These are phyloP conservation scores for Fukomys damarensis DNA, from an alignment of 2,113 vertebrate species.

Conservation along the genomic window DNA sequence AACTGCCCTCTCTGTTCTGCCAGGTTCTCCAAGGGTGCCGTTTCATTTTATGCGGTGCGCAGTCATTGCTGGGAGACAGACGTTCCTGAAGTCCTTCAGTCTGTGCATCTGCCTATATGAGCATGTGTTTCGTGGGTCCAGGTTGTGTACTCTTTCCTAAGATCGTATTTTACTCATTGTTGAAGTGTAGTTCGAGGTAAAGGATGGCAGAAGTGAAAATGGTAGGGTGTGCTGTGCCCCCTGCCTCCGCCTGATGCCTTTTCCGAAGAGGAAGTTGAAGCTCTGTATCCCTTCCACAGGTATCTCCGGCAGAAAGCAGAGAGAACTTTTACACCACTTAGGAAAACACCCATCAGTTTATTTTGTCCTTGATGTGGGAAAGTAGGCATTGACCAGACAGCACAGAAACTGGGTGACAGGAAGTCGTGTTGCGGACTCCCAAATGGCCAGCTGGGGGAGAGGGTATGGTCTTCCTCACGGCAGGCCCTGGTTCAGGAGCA, in stretches of 20 bases:
- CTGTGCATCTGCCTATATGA: not conserved
- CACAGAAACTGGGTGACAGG: not conserved
- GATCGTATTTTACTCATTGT: not conserved
- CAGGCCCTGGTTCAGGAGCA: not conserved
- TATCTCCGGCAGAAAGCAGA: not conserved
- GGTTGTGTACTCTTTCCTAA: not conserved
- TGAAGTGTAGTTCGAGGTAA: not conserved
- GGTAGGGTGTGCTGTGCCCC: fast-evolving
- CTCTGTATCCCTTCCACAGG: not conserved
- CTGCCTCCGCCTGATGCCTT: not conserved
- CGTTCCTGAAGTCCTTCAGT: not conserved
- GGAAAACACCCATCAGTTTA: not conserved
- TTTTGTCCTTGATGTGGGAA: not conserved
- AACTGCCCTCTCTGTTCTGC: not conserved
- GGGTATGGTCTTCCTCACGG: not conserved
- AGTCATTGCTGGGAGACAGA: not conserved
- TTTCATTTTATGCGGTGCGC: not conserved
- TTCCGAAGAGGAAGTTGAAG: not conserved
- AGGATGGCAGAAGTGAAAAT: not conserved
- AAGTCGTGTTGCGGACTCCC: not conserved
- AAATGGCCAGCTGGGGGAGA: not conserved
- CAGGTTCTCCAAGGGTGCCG: not conserved
- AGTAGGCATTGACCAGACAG: not conserved
- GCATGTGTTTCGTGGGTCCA: not conserved
- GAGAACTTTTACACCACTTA: not conserved